Percentiles rank a stretch among this genome's conserved stretches.
Conservation (phyloP, 2,113 vertebrate genomes). For the Ginglymostoma cirratum region DNA sequence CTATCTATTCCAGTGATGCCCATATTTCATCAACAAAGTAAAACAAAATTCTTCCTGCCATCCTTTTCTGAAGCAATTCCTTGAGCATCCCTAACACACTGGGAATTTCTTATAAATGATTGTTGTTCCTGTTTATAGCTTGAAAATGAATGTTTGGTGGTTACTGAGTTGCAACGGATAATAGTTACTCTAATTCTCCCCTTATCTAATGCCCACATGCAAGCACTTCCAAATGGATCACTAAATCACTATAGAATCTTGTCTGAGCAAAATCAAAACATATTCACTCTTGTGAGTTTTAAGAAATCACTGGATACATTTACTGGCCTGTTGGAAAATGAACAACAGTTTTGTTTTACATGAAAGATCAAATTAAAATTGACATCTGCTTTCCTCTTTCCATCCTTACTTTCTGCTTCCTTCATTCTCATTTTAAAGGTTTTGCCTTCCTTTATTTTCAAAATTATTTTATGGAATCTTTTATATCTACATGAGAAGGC, state of each 20-base stretch:
- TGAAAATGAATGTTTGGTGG: not conserved
- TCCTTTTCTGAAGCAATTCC: not conserved
- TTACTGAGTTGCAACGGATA: not conserved
- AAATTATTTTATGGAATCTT: not conserved
- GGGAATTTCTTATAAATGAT: not conserved
- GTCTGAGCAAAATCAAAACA: not conserved
- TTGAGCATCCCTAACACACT: not conserved
- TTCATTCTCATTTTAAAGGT: not conserved
- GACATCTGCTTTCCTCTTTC: not conserved
- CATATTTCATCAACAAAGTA: too few species aligned
- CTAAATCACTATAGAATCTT: not conserved
- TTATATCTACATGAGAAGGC: not conserved
- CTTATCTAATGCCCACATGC: not conserved
- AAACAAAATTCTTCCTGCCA: too few species aligned
- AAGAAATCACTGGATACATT: not conserved
- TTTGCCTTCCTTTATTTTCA: not conserved
- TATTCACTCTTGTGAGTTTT: not conserved
- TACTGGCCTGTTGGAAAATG: not conserved
- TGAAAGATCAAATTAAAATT: not conserved
- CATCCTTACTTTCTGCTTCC: not conserved
- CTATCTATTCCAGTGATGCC: too few species aligned
- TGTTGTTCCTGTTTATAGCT: not conserved
- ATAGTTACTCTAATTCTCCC: not conserved
- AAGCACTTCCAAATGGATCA: not conserved
- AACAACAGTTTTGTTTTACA: not conserved